phyloP scores from a whole-genome alignment of 1,140 invertebrate species.

The Ephestia elutella region DNA sequence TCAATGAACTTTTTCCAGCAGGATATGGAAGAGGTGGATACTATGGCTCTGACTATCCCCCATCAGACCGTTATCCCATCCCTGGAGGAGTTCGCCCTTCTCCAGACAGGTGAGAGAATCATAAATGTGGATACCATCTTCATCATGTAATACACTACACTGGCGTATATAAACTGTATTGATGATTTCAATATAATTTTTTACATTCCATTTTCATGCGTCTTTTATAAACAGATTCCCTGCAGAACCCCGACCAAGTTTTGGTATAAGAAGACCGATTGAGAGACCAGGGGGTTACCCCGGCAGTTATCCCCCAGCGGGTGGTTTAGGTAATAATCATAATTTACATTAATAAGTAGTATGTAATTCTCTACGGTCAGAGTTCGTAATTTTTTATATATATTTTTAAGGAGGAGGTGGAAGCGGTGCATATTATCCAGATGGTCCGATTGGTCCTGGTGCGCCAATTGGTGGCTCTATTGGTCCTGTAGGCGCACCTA shows the following conservation, averaged over 20 bases:
- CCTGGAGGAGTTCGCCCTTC: constrained; percentile 52
- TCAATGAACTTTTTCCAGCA: constrained; percentile 26
- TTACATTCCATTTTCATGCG: background rate
- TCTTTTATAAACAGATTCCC: constrained; percentile 42
- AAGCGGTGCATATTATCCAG: constrained; percentile 54
- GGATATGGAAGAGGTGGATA: constrained; percentile 62
- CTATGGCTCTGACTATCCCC: constrained; percentile 51
- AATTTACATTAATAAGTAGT: too few relatives aligned
- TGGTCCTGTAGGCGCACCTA: constrained; percentile 15
- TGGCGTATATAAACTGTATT: too few relatives aligned
- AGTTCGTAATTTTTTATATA: background rate
- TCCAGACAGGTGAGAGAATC: constrained; percentile 45
- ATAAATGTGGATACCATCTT: background rate
- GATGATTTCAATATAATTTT: constrained; percentile 5
- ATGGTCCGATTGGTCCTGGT: constrained; percentile 41
- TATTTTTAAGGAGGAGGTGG: constrained; percentile 31
- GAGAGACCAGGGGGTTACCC: constrained; percentile 58
- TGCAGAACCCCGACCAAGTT: constrained; percentile 57
- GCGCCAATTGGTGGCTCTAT: constrained; percentile 34
- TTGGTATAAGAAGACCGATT: constrained; percentile 47
- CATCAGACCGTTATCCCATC: constrained; percentile 40
- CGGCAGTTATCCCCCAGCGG: constrained; percentile 52
- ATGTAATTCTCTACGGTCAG: too few relatives aligned
- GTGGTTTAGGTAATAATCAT: constrained; percentile 13
- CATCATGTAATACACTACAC: too few relatives aligned